Conservation (phyloP, 2,888 invertebrate species). For the Apodemia zela region DNA sequence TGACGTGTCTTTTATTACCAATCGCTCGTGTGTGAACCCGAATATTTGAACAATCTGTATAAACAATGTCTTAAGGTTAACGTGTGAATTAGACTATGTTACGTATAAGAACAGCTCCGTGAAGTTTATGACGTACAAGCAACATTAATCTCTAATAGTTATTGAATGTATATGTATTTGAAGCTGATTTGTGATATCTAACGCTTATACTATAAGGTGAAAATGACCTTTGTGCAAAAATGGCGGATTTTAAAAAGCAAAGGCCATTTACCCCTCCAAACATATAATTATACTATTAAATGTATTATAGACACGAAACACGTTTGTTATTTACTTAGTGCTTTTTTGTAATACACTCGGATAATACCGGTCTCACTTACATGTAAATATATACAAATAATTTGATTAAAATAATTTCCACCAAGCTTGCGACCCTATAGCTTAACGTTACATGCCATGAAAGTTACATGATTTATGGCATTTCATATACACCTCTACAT, state of each 20-base stretch:
- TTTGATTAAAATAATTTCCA: constrained; percentile 19
- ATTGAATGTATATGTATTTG: constrained; percentile 56
- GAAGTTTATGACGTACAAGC: constrained; percentile 57
- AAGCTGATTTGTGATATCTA: constrained; percentile 74
- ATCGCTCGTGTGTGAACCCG: constrained; percentile 27
- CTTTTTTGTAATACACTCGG: constrained; percentile 38
- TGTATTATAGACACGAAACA: constrained; percentile 63
- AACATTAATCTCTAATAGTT: constrained; percentile 68
- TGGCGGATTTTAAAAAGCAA: constrained; percentile 23
- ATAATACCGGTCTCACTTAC: constrained; percentile 58
- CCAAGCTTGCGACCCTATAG: constrained; percentile 24
- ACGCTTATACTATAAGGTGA: constrained; percentile 52
- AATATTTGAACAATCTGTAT: constrained; percentile 47
- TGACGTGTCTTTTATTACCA: constrained; percentile 24
- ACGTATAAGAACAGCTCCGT: constrained; percentile 76
- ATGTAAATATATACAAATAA: constrained; percentile 37
- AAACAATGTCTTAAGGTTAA: constrained; percentile 67
- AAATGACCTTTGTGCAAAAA: constrained; percentile 39
- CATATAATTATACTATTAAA: constrained; percentile 42
- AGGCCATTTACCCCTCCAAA: constrained; percentile 38
- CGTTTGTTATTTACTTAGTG: constrained; percentile 35
- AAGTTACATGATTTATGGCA: constrained; percentile 34
- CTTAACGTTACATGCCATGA: constrained; percentile 32
- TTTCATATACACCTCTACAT: constrained; percentile 31
- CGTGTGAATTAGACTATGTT: constrained; percentile 72